Percentiles rank a stretch among this genome's conserved stretches.
Conservation (phyloP, 2,113 vertebrate genomes). For the Capra hircus region DNA sequence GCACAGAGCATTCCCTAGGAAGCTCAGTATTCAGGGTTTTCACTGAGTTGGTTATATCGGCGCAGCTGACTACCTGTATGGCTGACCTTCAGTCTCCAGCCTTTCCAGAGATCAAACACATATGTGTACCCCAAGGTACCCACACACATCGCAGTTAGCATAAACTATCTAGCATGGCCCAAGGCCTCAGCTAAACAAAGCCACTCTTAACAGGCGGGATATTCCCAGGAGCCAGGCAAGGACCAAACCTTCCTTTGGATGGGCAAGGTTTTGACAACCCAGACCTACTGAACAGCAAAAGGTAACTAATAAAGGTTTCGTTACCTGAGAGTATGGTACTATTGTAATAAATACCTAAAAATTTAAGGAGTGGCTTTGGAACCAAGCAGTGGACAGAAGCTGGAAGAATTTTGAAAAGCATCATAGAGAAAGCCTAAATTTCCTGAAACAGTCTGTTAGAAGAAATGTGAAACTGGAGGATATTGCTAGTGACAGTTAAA, state of each 20-base stretch:
- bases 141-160: not conserved
- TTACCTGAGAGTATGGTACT: not conserved
- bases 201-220: not conserved
- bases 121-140: not conserved
- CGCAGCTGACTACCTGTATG: not conserved
- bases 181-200: not conserved
- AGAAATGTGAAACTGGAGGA: not conserved
- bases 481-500: not conserved
- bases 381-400: not conserved
- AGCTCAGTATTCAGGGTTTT: not conserved
- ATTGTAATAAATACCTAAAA: not conserved
- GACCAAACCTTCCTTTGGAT: not conserved
- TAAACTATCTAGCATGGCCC: not conserved
- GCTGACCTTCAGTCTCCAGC: not conserved
- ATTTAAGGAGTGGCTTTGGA: not conserved
- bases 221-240: not conserved
- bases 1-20: not conserved
- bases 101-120: not conserved
- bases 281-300: not conserved
- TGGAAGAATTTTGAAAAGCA: not conserved
- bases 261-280: not conserved
- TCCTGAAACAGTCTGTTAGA: not conserved
- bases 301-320: not conserved
- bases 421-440: not conserved
- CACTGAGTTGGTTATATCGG: not conserved